These are phyloP conservation scores for Muntiacus muntjak DNA, from an alignment of 2,113 vertebrate species.

Conservation along the genomic window DNA sequence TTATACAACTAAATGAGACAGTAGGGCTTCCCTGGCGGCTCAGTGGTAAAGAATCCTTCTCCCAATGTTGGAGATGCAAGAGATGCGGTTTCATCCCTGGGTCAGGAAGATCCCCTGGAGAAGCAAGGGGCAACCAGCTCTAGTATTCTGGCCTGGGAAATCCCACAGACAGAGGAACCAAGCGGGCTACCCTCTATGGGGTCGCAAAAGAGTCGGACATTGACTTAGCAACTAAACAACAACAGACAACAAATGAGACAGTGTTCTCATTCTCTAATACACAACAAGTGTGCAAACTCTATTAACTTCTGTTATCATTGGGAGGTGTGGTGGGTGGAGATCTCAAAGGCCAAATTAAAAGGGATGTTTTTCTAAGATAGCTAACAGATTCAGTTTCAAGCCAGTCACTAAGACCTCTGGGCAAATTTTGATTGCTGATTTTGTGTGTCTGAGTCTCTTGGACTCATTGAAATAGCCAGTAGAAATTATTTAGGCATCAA, in stretches of 20 bases:
- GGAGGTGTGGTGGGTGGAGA: not conserved
- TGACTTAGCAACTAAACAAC: not conserved
- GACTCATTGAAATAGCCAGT: not conserved
- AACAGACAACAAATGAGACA: not conserved
- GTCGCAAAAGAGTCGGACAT: not conserved
- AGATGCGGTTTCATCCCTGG: not conserved
- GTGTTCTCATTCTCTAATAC: not conserved
- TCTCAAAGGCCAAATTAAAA: not conserved
- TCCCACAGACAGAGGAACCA: not conserved
- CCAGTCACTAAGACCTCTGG: not conserved
- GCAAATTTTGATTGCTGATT: not conserved
- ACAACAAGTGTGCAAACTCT: not conserved
- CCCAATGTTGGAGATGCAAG: not conserved
- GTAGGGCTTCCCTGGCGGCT: not conserved
- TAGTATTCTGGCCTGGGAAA: not conserved
- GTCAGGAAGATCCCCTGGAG: not conserved
- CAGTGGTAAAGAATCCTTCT: not conserved
- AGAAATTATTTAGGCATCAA: not conserved
- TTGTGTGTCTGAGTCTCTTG: not conserved
- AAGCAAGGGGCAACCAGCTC: not conserved
- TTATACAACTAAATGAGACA: not conserved
- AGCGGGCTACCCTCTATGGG: not conserved
- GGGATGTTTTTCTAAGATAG: not conserved
- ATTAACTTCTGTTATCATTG: not conserved
- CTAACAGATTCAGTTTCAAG: not conserved